Base-by-base conservation (phyloP, 2,113 vertebrate species). In the Propithecus coquereli region DNA sequence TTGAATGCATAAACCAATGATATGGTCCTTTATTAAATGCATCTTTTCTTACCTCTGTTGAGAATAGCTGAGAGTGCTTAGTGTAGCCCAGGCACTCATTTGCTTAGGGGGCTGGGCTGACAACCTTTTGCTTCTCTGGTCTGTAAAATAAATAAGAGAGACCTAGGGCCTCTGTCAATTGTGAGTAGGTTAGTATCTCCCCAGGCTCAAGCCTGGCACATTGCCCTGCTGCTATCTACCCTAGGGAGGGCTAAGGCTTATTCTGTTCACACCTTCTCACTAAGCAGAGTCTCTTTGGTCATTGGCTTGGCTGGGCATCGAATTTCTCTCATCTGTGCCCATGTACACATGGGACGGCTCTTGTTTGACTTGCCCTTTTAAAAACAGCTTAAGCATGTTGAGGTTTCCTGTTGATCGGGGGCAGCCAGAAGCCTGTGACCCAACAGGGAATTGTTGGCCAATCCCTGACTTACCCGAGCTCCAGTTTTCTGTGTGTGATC, bases 351-450 rank as follows among this genome's bases (percentile, higher is more conserved):
- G 76, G 65, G 90, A 87, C 40, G 45, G 74, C 92, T 94, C 93
- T 95, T 96, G 76, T 93, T 94, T 87, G 86, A 94, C 87, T 96
- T 94, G 80, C 86, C 93, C 95, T 96, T 97, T 98, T 97, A 92
- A 97, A 97, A 97, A 97, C 94, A 96, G 93, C 92, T 96, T 95
- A 87, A 96, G 94, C 94, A 92, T 95, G 73, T 96, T 96, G 94
- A 96, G 92, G 97, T 97, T 97, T 98, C 96, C 97, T 97, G 97
- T 97, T 95, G 97, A 93, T 86, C 2, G 4, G 93, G 96, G 97
- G 94, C 97, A 97, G 97, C 97, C 97, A 98, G 87, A 97, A 93
- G 94, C 94, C 93, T 97, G 1, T 95, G 96, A 96, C 95, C 97
- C 97, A 96, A 87, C 65, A 77, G 95, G 97, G 94, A 96, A 91